Evolutionary conservation across 2,888 invertebrate species (phyloP).

Genomic region (Ichneumoninae sp.): DNA sequence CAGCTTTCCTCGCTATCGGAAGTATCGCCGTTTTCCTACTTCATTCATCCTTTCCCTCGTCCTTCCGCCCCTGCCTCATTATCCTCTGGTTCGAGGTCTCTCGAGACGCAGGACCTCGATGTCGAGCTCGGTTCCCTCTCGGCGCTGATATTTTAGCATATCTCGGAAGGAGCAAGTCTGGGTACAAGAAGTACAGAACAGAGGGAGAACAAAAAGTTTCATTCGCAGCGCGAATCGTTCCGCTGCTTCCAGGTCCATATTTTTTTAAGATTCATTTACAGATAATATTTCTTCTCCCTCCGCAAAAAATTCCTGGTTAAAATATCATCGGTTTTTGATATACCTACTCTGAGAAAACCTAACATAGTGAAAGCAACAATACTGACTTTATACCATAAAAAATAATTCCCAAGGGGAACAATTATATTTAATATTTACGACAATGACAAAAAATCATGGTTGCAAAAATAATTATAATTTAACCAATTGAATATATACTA

Average conservation of each 20-base stretch:
- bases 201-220: neutral
- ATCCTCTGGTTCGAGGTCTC: neutral
- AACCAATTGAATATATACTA: too few species aligned
- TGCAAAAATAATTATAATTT: too few species aligned
- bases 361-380: too few species aligned
- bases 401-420: too few species aligned
- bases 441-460: too few species aligned
- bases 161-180: constrained; percentile 4
- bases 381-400: too few species aligned
- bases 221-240: neutral
- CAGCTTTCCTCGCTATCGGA: constrained; percentile 15
- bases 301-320: too few species aligned
- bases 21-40: constrained; percentile 38
- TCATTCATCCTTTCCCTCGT: constrained; percentile 34
- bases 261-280: neutral
- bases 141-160: constrained; percentile 19
- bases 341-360: too few species aligned
- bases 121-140: neutral
- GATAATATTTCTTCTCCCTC: neutral
- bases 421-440: too few species aligned
- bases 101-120: constrained; percentile 18
- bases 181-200: neutral
- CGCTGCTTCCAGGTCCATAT: neutral
- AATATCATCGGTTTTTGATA: too few species aligned
- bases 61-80: constrained; percentile 8